These are phyloP conservation scores for Thalassaphorura encarpata DNA, from an alignment of 1,140 invertebrate species.

Conservation along the genomic window DNA sequence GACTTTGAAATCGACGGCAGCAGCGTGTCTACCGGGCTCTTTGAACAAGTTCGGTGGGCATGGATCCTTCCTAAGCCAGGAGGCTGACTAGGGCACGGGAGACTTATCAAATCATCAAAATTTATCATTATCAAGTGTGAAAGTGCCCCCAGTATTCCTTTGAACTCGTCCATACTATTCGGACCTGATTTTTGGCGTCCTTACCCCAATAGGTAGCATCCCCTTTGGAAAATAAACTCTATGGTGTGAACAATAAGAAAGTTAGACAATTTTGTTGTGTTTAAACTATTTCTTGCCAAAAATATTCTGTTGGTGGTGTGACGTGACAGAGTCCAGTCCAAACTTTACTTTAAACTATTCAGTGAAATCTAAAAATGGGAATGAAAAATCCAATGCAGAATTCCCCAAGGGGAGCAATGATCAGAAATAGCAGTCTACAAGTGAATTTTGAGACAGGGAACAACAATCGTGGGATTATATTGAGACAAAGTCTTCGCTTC, in stretches of 20 bases:
- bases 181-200: constrained; percentile 30
- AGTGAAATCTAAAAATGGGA: too few relatives aligned
- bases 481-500: neutral
- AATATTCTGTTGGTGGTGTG: neutral
- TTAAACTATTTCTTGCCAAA: too few relatives aligned
- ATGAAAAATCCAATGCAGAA: neutral
- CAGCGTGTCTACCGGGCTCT: neutral
- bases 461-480: too few relatives aligned
- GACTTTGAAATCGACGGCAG: neutral
- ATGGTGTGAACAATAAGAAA: neutral
- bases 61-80: constrained; percentile 23
- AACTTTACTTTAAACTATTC: too few relatives aligned
- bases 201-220: constrained; percentile 26
- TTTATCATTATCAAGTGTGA: neutral
- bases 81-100: constrained; percentile 27
- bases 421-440: neutral
- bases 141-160: neutral
- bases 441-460: neutral
- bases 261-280: too few relatives aligned
- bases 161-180: neutral
- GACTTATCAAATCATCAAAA: neutral
- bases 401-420: neutral
- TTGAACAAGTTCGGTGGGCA: constrained; percentile 26
- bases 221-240: neutral
- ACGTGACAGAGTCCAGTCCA: neutral